Percentiles rank a stretch among this genome's conserved stretches.
Conservation (phyloP, 2,888 invertebrate genomes). For the Cephus pulcher region DNA sequence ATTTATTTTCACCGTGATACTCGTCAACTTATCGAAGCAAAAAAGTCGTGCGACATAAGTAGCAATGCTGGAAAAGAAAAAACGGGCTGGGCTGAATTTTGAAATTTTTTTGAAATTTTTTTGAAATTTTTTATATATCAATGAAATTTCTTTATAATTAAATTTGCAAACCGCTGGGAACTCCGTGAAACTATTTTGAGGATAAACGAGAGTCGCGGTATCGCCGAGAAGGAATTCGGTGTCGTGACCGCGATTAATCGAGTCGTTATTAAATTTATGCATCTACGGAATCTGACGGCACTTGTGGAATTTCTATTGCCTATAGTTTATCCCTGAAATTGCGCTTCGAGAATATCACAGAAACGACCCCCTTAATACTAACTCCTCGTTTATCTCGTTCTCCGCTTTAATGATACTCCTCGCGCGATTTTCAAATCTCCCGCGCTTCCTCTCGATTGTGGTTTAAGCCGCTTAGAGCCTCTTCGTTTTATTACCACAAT, state of each 20-base stretch:
- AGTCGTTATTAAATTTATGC: background rate
- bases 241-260: background rate
- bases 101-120: background rate
- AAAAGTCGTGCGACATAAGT: background rate
- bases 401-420: background rate
- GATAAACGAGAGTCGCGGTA: too few relatives aligned
- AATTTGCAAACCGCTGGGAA: background rate
- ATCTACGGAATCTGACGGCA: background rate
- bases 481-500: background rate
- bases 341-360: background rate
- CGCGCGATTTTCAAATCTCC: background rate
- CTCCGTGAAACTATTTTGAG: too few relatives aligned
- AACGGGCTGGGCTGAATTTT: background rate
- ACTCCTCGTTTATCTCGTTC: background rate
- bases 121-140: too few relatives aligned
- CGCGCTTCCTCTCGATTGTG: background rate
- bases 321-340: background rate
- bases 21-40: background rate
- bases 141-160: background rate
- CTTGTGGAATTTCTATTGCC: background rate
- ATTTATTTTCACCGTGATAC: too few relatives aligned
- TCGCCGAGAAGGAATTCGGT: background rate
- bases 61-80: background rate
- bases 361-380: background rate
- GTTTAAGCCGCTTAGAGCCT: background rate